Evolutionary conservation across 2,888 invertebrate genomes (phyloP).

Genomic region (Caenorhabditis uteleia): DNA sequence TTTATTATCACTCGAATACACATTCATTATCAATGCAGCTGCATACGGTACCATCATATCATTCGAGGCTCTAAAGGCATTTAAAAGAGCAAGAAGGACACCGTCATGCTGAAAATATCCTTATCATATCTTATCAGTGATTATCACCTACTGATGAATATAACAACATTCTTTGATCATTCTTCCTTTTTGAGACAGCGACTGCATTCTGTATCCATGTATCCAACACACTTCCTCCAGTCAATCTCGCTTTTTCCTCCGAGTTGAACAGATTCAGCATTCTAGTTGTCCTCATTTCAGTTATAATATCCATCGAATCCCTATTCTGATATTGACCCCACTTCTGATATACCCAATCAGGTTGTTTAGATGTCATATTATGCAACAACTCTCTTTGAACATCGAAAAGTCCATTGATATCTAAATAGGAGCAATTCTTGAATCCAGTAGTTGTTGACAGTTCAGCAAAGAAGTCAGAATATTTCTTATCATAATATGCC

Average conservation of each 20-base stretch:
- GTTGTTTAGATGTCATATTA: conserved; percentile 45
- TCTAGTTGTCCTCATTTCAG: conserved; percentile 31
- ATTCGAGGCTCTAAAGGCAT: conserved; percentile 46
- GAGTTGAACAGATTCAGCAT: conserved; percentile 34
- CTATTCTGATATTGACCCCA: conserved; percentile 53
- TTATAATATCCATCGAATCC: conserved; percentile 44
- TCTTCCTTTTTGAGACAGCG: conserved; percentile 32
- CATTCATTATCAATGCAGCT: conserved; percentile 57
- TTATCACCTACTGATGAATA: conserved; percentile 52
- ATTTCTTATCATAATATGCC: conserved; percentile 33
- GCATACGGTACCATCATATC: conserved; percentile 56
- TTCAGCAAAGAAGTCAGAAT: conserved; percentile 48
- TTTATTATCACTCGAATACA: conserved; percentile 39
- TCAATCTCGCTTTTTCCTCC: conserved; percentile 21
- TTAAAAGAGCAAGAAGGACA: conserved; percentile 51
- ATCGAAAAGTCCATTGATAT: conserved; percentile 47
- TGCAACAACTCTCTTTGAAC: conserved; percentile 51
- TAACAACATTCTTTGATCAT: conserved; percentile 49
- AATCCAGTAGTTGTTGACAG: conserved; percentile 46
- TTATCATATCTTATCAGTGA: neutral
- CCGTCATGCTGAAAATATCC: conserved; percentile 55
- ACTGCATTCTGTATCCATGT: conserved; percentile 52
- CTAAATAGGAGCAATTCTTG: conserved; percentile 29
- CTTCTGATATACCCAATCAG: conserved; percentile 49
- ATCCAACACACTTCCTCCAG: conserved; percentile 54